phyloP scores from a whole-genome alignment of 2,888 invertebrate genomes.

The Aphodius sticticus region DNA sequence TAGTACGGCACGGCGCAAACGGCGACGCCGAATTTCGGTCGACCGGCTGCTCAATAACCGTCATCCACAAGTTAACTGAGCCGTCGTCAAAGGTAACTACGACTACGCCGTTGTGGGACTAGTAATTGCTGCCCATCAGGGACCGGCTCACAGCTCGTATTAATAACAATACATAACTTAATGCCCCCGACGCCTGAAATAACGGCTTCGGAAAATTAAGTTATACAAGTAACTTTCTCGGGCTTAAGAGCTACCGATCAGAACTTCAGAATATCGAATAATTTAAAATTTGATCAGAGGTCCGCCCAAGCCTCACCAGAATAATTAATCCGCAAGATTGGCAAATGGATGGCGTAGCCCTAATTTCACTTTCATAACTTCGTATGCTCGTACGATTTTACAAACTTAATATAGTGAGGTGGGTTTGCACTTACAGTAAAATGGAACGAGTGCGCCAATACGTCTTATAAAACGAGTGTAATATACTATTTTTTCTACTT shows the following conservation, averaged over 20 bases:
- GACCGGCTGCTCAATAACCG: not conserved
- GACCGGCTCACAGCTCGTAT: not conserved
- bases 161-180: not conserved
- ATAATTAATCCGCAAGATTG: not conserved
- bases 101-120: not conserved
- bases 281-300: not conserved
- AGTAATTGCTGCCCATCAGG: not conserved
- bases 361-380: not conserved
- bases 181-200: not conserved
- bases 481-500: too few species aligned
- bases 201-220: constrained; percentile 4
- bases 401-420: too few species aligned
- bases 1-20: not conserved
- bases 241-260: not conserved
- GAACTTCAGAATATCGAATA: not conserved
- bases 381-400: not conserved
- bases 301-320: not conserved
- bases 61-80: not conserved
- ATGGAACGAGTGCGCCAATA: too few species aligned
- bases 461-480: too few species aligned
- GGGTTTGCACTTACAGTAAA: too few species aligned
- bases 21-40: not conserved
- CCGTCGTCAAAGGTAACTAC: constrained; percentile 4
- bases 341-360: not conserved
- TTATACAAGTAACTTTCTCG: not conserved